A percentile compares a stretch with the other conserved stretches of the same genome.
Evolutionary conservation across 2,797 vertebrate species (phyloP).

Genomic region (Pangasius djambal): DNA sequence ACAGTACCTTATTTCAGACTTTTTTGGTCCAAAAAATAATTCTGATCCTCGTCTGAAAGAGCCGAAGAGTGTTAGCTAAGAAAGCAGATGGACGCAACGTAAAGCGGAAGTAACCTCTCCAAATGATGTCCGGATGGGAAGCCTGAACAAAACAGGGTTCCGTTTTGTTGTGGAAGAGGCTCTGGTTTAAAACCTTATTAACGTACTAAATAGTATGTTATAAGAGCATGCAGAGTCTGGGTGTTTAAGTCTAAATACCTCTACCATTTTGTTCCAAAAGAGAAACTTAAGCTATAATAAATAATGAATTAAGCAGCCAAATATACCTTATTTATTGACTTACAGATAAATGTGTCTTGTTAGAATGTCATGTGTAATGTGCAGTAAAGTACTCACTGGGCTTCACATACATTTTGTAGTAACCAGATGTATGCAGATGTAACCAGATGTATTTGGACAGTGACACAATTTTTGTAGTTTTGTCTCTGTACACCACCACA

Average conservation of each 20-base stretch:
- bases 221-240: not conserved
- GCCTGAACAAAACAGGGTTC: constrained; percentile 17
- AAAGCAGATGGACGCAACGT: not conserved
- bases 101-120: constrained; percentile 15
- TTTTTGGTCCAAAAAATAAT: not conserved
- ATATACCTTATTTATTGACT: not conserved
- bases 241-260: not conserved
- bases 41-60: not conserved
- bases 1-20: not conserved
- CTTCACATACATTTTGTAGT: too few relatives aligned
- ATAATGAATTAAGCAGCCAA: not conserved
- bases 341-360: not conserved
- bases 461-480: too few relatives aligned
- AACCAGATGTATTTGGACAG: too few relatives aligned
- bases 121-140: constrained; percentile 8
- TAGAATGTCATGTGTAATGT: not conserved
- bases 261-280: not conserved
- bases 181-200: not conserved
- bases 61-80: not conserved
- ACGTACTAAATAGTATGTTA: not conserved
- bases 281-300: not conserved
- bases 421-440: too few relatives aligned
- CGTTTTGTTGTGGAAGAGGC: not conserved
- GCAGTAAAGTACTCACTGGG: not conserved
- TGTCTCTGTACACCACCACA: too few relatives aligned